Conservation (phyloP, 2,888 invertebrate genomes). For the Dasypogon diadema region DNA sequence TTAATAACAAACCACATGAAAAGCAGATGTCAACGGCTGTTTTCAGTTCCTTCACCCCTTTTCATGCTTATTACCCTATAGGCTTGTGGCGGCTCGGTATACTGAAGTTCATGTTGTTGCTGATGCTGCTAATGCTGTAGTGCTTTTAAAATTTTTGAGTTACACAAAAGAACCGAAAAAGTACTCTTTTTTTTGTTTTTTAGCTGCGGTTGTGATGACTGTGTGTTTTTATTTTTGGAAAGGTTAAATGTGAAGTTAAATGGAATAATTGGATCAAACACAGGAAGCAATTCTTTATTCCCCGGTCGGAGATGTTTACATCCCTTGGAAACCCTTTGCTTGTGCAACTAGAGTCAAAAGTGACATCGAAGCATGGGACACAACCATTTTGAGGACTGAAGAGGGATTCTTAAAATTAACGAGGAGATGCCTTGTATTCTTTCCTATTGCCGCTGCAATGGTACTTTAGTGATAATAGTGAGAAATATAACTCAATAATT, state of each 20-base stretch:
- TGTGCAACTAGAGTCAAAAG: too few relatives aligned
- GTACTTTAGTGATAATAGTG: too few relatives aligned
- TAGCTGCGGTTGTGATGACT: slow-evolving; percentile 5
- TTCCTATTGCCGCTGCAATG: too few relatives aligned
- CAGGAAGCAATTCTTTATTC: not conserved
- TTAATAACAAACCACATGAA: slow-evolving; percentile 47
- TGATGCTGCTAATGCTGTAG: not conserved
- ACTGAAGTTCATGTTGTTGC: too few relatives aligned
- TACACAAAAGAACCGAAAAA: slow-evolving; percentile 26
- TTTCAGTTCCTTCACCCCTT: slow-evolving; percentile 39
- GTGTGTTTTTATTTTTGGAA: not conserved
- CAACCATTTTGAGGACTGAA: too few relatives aligned
- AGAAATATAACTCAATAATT: too few relatives aligned
- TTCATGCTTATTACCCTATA: not conserved
- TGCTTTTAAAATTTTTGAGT: slow-evolving; percentile 16
- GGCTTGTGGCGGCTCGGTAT: too few relatives aligned
- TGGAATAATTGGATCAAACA: slow-evolving; percentile 37
- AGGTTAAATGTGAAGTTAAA: slow-evolving; percentile 32
- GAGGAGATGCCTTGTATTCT: too few relatives aligned
- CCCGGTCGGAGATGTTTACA: too few relatives aligned
- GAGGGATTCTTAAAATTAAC: too few relatives aligned
- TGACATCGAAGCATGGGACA: too few relatives aligned
- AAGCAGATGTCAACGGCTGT: slow-evolving; percentile 47
- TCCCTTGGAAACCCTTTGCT: too few relatives aligned
- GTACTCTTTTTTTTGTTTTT: slow-evolving; percentile 2